Base-by-base conservation (phyloP, 2,797 vertebrate species). In the Lutjanus argentimaculatus region DNA sequence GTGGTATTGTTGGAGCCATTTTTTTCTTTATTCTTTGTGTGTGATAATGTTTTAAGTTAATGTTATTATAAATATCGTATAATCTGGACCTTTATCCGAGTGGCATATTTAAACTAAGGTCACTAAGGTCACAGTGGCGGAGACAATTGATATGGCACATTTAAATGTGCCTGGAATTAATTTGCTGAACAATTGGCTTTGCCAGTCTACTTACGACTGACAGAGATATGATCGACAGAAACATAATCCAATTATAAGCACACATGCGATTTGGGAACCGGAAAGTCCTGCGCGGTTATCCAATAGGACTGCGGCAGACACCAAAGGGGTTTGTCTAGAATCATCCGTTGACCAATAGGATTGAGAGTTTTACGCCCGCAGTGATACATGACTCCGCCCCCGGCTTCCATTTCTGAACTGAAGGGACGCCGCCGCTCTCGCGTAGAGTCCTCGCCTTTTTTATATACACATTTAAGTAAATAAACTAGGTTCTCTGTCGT, bases 381-480 rank as follows among this genome's bases (percentile, higher is more conserved):
- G 94, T 95, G 86, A 22, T 76, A 70, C 79, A 56, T 83, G 91
- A 83, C 89, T 91, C 95, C 95, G 92, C 95, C 96, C 88, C 77
- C 77, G 85, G 86, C 94, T 94, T 94, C 95, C 96, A 96, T 96
- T 95, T 95, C 94, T 95, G 90, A 95, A 95, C 84, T 85, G 91
- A 87, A 77, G 89, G 85, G 91, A 93, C 93, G 86, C 92, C 75
- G 85, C 88, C 80, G 89, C 91, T 92, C 82, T 93, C 86, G 91
- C 87, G 89, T 85, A 92, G 85, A 85, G 86, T 89, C 85, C 84
- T 93, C 90, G 91, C 85, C 80, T 91, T 93, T 94, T 93, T 85
- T 90, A 89, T 88, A 86, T 67, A 93, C 87, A 93, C 89, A 75
- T 91, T 94, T 88, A 94, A 94, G 93, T 95, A 92, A 95, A 93